These are phyloP conservation scores for Pentamera pediparva DNA, from an alignment of 53 echinoderm and acorn worm species.

Conservation along the genomic window DNA sequence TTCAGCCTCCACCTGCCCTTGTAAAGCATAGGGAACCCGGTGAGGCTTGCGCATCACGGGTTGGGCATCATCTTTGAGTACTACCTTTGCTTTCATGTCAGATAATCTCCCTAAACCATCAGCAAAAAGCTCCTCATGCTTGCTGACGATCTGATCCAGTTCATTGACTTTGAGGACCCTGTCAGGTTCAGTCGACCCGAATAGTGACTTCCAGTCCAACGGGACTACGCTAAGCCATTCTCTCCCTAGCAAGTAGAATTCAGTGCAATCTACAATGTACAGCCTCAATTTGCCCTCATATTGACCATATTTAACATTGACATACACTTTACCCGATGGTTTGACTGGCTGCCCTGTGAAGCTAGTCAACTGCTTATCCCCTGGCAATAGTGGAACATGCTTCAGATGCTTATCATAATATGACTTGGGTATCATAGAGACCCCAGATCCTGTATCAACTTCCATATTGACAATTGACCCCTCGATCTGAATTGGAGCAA, in stretches of 20 bases:
- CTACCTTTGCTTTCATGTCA: slow-evolving; percentile 33
- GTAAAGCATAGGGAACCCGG: slow-evolving; percentile 39
- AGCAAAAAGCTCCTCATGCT: slow-evolving; percentile 27
- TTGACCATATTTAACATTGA: slow-evolving; percentile 27
- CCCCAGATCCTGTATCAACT: slow-evolving; percentile 34
- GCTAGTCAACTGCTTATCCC: slow-evolving; percentile 28
- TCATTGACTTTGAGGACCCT: background rate
- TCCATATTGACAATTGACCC: slow-evolving; percentile 20
- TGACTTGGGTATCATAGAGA: slow-evolving; percentile 15
- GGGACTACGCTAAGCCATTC: slow-evolving; percentile 41
- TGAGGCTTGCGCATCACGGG: slow-evolving; percentile 33
- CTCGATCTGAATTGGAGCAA: slow-evolving; percentile 18
- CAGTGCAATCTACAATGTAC: slow-evolving; percentile 32
- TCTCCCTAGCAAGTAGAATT: slow-evolving; percentile 34
- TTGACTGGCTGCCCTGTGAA: slow-evolving; percentile 35
- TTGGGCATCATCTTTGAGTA: slow-evolving; percentile 27
- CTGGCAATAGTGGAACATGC: slow-evolving; percentile 19
- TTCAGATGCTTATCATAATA: slow-evolving; percentile 3
- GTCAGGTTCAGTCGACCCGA: background rate
- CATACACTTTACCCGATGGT: slow-evolving; percentile 25
- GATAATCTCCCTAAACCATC: slow-evolving; percentile 25
- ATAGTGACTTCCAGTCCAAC: slow-evolving; percentile 35
- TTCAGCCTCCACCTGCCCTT: slow-evolving; percentile 43
- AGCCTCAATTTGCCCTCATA: slow-evolving; percentile 2
- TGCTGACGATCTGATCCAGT: background rate